A percentile compares a stretch with the other conserved stretches of the same genome.
phyloP scores from a whole-genome alignment of 1,140 invertebrate species.

The Drosophila leontia region DNA sequence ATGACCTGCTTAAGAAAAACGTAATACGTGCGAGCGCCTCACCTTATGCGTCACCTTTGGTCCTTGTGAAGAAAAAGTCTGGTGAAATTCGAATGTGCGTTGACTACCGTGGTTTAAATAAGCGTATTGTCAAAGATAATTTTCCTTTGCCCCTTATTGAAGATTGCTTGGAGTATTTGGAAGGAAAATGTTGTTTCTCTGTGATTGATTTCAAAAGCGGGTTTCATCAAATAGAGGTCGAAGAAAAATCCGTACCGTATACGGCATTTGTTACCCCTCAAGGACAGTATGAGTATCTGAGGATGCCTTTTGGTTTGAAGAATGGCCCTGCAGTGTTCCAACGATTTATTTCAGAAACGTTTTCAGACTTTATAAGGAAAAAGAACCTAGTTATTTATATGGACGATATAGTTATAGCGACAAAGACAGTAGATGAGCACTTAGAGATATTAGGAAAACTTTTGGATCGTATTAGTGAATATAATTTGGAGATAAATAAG shows the following conservation, averaged over 20 bases:
- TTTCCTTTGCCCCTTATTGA: too few relatives aligned
- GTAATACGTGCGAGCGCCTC: not conserved
- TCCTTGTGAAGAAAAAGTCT: constrained; percentile 2
- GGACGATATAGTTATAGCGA: not conserved
- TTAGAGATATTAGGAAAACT: not conserved
- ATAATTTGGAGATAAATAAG: constrained; percentile 5
- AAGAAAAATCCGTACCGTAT: not conserved
- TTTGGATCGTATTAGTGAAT: not conserved
- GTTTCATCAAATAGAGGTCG: not conserved
- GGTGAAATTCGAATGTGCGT: not conserved
- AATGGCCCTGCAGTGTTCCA: not conserved
- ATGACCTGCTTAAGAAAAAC: not conserved
- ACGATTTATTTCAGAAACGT: not conserved
- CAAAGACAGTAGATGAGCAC: not conserved
- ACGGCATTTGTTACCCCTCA: not conserved
- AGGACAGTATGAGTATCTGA: constrained; percentile 4
- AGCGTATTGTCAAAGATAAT: too few relatives aligned
- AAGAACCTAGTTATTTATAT: too few relatives aligned
- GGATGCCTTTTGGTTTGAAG: not conserved
- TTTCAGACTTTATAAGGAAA: not conserved
- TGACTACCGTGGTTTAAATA: not conserved
- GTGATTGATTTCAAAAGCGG: too few relatives aligned
- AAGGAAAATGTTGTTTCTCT: not conserved
- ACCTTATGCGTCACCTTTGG: not conserved
- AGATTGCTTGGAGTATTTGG: not conserved